phyloP scores from a whole-genome alignment of 2,113 vertebrate species.

The Ploceus nigricollis region DNA sequence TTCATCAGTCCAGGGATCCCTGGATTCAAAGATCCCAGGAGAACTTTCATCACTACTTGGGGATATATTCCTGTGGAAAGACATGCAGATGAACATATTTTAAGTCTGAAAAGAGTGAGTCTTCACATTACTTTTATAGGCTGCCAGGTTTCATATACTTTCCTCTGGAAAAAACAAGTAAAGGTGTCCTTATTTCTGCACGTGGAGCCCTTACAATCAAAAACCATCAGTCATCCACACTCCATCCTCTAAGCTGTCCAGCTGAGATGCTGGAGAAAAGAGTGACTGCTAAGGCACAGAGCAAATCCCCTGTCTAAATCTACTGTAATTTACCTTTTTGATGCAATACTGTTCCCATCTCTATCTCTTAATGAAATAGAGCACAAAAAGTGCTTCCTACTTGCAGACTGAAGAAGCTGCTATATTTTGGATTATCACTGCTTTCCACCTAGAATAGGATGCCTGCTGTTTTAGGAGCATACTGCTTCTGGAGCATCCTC shows the following conservation, averaged over 20 bases:
- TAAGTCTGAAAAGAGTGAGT: neutral
- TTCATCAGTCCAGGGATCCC: neutral
- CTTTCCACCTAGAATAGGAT: neutral
- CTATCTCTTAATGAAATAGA: neutral
- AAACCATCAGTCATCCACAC: neutral
- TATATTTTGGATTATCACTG: neutral
- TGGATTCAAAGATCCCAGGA: neutral
- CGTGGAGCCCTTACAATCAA: neutral
- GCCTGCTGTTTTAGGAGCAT: neutral
- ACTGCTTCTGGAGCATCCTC: neutral
- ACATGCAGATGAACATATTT: neutral
- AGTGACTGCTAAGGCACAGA: neutral
- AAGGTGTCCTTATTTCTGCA: neutral
- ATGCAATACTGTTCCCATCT: neutral
- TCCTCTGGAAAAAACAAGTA: neutral
- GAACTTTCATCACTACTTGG: neutral
- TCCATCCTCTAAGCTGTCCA: neutral
- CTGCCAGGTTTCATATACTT: neutral
- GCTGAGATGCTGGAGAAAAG: neutral
- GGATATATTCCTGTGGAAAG: neutral
- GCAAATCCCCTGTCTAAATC: neutral
- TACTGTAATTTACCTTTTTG: neutral
- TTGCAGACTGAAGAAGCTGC: neutral
- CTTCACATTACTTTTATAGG: neutral
- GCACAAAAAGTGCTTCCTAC: neutral